Base-by-base conservation (phyloP, 1,140 invertebrate genomes). In the Lerema accius region DNA sequence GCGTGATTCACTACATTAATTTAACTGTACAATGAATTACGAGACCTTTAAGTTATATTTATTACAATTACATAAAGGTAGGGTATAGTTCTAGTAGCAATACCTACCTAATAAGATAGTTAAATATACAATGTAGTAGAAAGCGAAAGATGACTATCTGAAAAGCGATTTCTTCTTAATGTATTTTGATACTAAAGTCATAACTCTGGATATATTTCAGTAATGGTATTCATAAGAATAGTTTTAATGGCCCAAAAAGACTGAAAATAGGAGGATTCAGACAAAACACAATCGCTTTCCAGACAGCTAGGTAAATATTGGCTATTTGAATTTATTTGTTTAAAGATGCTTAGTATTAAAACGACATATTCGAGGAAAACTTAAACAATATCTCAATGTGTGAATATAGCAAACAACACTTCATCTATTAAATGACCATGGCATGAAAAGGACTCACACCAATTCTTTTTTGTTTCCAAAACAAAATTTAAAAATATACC, bases 21-120 rank as follows among this genome's bases (percentile, higher is more conserved):
- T 87, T 87, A 89, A 78, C 86, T 90, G 86, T 89, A 90, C 85
- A 90, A 79, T 84, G 84, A 85, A 80, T 88, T 88, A 84, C 79
- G 83, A 89, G 82, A 86, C 84, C 80, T 84, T 86, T 83, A 53
- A 53, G 50, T 53, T 53, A 53, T 53, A 82, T 82, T 82, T 82
- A 83, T 82, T 81, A 86, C 73, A 82, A 71, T 76, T 71, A 80
- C 68, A 75, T 82, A 76, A 76, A 42, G 32, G 50, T 83, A 86
- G 73, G 71, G 63, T 80, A 80, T 80, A 78, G 66, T 76, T 78
- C 77, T 84, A 86, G 61, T 69, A 65, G 60, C 73, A 77, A 71
- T 73, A 67, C 60, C 80, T 85, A 80, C 67, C 73, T 71, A 76
- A 67, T 48, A 51, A 75, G 40, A 76, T 71, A 63, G 65, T 68